Percentiles rank a stretch among this genome's conserved stretches.
These are phyloP conservation scores for Sanderia malayensis DNA, from an alignment of 30 jellyfish, hydroid and myxozoan species.

Conservation along the genomic window DNA sequence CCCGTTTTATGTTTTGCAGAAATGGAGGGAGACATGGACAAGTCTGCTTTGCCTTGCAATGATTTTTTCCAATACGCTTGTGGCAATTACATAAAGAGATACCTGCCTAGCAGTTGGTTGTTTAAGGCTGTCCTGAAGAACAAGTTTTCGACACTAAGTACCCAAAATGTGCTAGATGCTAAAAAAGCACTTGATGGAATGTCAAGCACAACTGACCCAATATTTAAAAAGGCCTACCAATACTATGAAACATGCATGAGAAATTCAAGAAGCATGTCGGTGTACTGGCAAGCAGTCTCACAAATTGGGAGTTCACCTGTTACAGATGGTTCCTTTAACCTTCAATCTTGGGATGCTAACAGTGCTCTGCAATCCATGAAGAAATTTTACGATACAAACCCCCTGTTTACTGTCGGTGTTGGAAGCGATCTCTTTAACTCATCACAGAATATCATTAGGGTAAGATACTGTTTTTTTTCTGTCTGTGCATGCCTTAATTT, in stretches of 20 bases:
- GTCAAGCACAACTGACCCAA: conserved; percentile 20
- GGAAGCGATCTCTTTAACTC: conserved; percentile 8
- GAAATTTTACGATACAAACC: neutral
- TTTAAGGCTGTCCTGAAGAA: neutral
- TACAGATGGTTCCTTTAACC: neutral
- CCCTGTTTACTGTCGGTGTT: conserved; percentile 12
- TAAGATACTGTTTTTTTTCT: too few relatives aligned
- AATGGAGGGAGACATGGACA: conserved; percentile 4
- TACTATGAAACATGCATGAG: conserved; percentile 12
- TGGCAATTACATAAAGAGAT: conserved; percentile 7
- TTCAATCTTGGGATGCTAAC: neutral
- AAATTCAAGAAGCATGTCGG: neutral
- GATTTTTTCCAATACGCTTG: conserved; percentile 15
- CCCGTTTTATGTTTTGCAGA: neutral
- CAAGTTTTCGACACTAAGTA: neutral
- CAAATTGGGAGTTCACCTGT: neutral
- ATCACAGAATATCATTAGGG: neutral
- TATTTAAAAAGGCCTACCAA: conserved; percentile 9
- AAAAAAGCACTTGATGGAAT: neutral
- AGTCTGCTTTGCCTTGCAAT: conserved; percentile 1
- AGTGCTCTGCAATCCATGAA: conserved; percentile 2
- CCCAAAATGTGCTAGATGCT: neutral
- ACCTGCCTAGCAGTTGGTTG: neutral
- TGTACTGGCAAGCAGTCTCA: conserved; percentile 2
- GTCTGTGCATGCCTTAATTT: too few relatives aligned